Conservation (phyloP, 2,888 invertebrate species). For the Zootermopsis nevadensis region DNA sequence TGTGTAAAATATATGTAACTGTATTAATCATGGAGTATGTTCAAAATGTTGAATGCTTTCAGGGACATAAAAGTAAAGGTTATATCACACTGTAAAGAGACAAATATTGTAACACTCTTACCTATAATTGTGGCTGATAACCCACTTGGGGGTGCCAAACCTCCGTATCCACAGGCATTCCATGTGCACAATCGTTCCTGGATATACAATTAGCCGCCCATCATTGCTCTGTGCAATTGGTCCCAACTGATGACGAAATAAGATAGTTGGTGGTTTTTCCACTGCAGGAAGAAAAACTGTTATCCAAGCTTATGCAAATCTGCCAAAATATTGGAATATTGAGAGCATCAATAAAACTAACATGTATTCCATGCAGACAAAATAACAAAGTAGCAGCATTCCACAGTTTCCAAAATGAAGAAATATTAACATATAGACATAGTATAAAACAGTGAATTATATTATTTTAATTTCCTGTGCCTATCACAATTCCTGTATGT, state of each 20-base stretch:
- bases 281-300: conserved; percentile 64
- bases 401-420: not conserved
- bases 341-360: conserved; percentile 13
- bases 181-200: conserved; percentile 87
- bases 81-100: not conserved
- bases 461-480: not conserved
- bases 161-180: conserved; percentile 89
- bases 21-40: too few species aligned
- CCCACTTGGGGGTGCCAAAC: conserved; percentile 89
- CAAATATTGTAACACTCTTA: conserved; percentile 53
- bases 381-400: not conserved
- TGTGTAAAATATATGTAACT: too few species aligned
- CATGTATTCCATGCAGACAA: not conserved
- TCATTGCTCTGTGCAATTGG: conserved; percentile 90
- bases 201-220: conserved; percentile 86
- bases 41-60: too few species aligned
- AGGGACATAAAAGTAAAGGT: not conserved
- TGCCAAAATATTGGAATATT: conserved; percentile 6
- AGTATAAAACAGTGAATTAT: not conserved
- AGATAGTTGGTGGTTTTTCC: conserved; percentile 87
- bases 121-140: conserved; percentile 75
- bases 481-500: not conserved
- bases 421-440: too few species aligned
- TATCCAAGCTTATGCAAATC: conserved; percentile 14
- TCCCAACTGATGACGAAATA: conserved; percentile 83